Percentiles rank a stretch among this genome's conserved stretches.
Evolutionary conservation across 2,113 vertebrate genomes (phyloP).

Genomic region (Zosterops pallidus): DNA sequence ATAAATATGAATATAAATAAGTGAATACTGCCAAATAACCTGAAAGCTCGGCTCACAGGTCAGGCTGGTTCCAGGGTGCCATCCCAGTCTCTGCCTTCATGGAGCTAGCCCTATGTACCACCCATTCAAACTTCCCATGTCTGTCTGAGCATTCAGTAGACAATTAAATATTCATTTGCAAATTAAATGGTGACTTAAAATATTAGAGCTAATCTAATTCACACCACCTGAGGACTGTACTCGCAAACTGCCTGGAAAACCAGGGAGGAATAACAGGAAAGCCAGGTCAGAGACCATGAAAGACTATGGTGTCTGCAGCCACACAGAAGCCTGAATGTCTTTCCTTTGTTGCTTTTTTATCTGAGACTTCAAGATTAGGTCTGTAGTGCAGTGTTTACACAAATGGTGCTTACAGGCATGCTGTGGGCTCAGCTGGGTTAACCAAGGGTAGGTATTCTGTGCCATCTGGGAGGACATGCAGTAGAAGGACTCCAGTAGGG

Average conservation of each 20-base stretch:
- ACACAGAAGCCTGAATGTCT: not conserved
- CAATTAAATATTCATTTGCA: constrained; percentile 19
- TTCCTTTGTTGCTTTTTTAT: not conserved
- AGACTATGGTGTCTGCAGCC: not conserved
- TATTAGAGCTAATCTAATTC: not conserved
- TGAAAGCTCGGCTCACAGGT: not conserved
- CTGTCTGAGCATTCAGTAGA: not conserved
- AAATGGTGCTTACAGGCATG: not conserved
- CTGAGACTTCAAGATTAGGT: not conserved
- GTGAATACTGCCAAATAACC: not conserved
- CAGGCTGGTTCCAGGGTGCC: not conserved
- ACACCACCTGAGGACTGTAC: not conserved
- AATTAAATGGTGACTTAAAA: constrained; percentile 39
- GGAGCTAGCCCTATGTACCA: not conserved
- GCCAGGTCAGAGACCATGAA: not conserved
- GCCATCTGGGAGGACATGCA: not conserved
- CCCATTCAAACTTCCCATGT: not conserved
- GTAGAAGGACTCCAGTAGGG: not conserved
- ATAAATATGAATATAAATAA: not conserved
- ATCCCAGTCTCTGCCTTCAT: not conserved
- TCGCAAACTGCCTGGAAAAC: not conserved
- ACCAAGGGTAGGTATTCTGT: not conserved
- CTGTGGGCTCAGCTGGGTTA: not conserved
- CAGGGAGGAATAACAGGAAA: not conserved
- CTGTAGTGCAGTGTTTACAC: not conserved